These are phyloP conservation scores for Diadegma fenestrale DNA, from an alignment of 2,888 invertebrate genomes.

Conservation along the genomic window DNA sequence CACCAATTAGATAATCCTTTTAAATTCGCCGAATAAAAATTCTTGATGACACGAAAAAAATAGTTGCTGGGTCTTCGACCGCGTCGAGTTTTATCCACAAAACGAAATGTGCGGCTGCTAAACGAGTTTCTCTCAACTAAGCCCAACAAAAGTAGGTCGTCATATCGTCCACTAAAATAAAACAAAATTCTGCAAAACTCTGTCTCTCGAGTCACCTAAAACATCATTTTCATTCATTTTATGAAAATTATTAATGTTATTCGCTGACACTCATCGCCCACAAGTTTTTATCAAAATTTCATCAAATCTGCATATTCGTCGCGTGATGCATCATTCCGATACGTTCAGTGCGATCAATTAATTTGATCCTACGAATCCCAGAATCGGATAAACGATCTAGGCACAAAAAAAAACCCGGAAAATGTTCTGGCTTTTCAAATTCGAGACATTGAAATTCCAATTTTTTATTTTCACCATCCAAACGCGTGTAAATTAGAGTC, in stretches of 20 bases:
- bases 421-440: too few species aligned
- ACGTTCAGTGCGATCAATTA: too few species aligned
- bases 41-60: constrained; percentile 7
- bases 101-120: constrained; percentile 20
- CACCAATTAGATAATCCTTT: constrained; percentile 13
- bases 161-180: constrained; percentile 13
- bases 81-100: background rate
- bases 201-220: background rate
- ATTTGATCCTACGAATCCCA: too few species aligned
- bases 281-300: background rate
- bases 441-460: too few species aligned
- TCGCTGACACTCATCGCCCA: background rate
- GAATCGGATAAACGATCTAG: too few species aligned
- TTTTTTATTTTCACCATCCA: too few species aligned
- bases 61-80: constrained; percentile 1
- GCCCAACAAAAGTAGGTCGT: constrained; percentile 36
- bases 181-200: constrained; percentile 9
- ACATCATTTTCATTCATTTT: background rate
- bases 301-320: background rate
- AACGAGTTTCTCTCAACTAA: constrained; percentile 31
- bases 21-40: background rate
- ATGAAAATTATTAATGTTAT: background rate
- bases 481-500: too few species aligned
- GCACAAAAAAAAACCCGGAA: too few species aligned
- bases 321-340: background rate